These are phyloP conservation scores for Caenorhabditis tropicalis DNA, from an alignment of 1,140 invertebrate genomes.

Conservation along the genomic window DNA sequence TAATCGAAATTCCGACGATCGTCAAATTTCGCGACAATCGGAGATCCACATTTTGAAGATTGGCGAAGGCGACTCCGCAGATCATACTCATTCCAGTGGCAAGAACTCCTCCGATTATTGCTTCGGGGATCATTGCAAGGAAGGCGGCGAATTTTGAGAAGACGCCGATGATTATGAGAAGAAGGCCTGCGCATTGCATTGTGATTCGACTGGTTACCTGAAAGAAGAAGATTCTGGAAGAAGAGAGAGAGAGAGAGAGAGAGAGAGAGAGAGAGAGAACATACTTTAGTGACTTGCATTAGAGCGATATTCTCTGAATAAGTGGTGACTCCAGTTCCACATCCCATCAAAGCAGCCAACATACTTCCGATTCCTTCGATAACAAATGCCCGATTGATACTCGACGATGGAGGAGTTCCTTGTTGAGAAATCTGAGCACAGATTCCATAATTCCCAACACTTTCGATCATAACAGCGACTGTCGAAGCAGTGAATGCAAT, in stretches of 20 bases:
- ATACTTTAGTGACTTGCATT: constrained; percentile 48
- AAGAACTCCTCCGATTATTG: constrained; percentile 49
- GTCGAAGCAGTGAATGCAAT: constrained; percentile 62
- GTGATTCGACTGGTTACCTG: constrained; percentile 48
- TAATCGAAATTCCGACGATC: constrained; percentile 41
- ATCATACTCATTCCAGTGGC: constrained; percentile 46
- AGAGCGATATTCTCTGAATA: constrained; percentile 53
- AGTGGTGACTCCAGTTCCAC: constrained; percentile 50
- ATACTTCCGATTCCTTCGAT: constrained; percentile 65
- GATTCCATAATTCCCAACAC: constrained; percentile 72
- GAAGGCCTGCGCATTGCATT: constrained; percentile 47
- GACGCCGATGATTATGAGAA: constrained; percentile 38
- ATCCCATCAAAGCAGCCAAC: constrained; percentile 63
- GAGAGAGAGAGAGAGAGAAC: no score
- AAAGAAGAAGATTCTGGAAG: not conserved
- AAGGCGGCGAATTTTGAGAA: constrained; percentile 47
- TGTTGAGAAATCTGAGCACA: constrained; percentile 44
- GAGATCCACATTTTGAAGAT: constrained; percentile 50
- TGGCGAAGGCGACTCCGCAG: constrained; percentile 35
- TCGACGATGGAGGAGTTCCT: constrained; percentile 23
- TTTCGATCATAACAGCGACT: constrained; percentile 67
- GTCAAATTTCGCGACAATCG: constrained; percentile 46
- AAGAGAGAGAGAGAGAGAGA: constrained; percentile 42
- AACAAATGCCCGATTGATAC: constrained; percentile 48
- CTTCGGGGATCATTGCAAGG: constrained; percentile 44